These are phyloP conservation scores for Sarcophilus harrisii DNA, from an alignment of 2,797 vertebrate species.

Conservation along the genomic window DNA sequence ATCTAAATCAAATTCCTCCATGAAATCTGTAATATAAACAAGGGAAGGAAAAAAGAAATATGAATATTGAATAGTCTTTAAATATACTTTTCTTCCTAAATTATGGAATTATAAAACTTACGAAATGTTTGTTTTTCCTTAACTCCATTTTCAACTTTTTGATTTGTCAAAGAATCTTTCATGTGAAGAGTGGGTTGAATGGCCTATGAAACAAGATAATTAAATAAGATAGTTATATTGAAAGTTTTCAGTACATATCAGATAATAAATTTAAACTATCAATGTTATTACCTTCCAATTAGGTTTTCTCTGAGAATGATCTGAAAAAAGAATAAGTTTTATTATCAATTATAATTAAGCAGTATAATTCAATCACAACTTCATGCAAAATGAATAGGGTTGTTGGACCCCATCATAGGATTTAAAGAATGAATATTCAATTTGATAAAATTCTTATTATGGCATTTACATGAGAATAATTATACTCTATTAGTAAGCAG, in stretches of 20 bases:
- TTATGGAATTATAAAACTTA: slow-evolving; percentile 53
- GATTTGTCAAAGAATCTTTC: slow-evolving; percentile 50
- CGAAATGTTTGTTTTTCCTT: slow-evolving; percentile 76
- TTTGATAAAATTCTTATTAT: not conserved
- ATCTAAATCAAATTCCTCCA: slow-evolving; percentile 90
- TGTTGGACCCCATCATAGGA: slow-evolving; percentile 32
- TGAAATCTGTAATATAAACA: slow-evolving; percentile 84
- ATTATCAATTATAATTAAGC: slow-evolving; percentile 45
- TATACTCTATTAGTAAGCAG: not conserved
- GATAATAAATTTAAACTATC: slow-evolving; percentile 46
- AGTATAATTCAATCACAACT: not conserved
- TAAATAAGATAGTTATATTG: slow-evolving; percentile 28
- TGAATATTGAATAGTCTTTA: slow-evolving; percentile 72
- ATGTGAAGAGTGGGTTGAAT: slow-evolving; percentile 52
- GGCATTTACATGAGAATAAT: slow-evolving; percentile 29
- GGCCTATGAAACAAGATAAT: slow-evolving; percentile 60
- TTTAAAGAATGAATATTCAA: slow-evolving; percentile 33
- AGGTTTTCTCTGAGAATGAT: slow-evolving; percentile 57
- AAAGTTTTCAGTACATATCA: slow-evolving; percentile 23
- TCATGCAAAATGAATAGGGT: slow-evolving; percentile 34
- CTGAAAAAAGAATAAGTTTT: slow-evolving; percentile 66
- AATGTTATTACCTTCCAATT: slow-evolving; percentile 73
- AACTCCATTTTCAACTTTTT: slow-evolving; percentile 28
- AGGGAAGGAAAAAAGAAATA: slow-evolving; percentile 31
- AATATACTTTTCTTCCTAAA: slow-evolving; percentile 16